Conservation (phyloP, 2,113 vertebrate species). For the Bettongia penicillata region DNA sequence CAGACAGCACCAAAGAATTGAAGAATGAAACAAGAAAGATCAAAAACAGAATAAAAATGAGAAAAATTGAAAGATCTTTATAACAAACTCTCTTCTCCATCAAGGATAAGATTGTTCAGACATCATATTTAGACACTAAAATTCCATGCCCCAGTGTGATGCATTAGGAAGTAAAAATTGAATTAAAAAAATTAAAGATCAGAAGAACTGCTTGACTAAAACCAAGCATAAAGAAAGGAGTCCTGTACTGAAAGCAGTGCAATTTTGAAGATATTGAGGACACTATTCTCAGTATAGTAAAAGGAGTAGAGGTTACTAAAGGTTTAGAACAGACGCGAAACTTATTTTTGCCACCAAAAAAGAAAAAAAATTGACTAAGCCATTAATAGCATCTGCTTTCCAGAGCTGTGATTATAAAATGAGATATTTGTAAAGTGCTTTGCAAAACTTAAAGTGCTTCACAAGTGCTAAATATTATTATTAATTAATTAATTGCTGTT, state of each 20-base stretch:
- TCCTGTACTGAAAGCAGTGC: neutral
- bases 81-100: neutral
- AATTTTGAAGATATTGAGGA: neutral
- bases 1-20: neutral
- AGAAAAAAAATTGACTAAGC: neutral
- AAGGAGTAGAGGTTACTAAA: neutral
- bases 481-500: too few relatives aligned
- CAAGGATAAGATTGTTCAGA: neutral
- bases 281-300: neutral
- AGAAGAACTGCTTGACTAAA: neutral
- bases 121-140: neutral
- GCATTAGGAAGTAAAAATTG: neutral
- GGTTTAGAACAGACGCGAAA: neutral
- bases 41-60: neutral
- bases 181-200: neutral
- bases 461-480: too few relatives aligned
- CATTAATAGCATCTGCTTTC: neutral
- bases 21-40: neutral
- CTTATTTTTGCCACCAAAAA: neutral
- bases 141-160: neutral
- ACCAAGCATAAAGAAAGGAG: neutral
- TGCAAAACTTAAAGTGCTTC: neutral
- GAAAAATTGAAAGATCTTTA: neutral
- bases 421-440: neutral
- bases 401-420: neutral